Evolutionary conservation across 1,140 invertebrate genomes (phyloP), one percentile per base, ranked within the genome.

Genomic region (Melitaea cinxia): DNA sequence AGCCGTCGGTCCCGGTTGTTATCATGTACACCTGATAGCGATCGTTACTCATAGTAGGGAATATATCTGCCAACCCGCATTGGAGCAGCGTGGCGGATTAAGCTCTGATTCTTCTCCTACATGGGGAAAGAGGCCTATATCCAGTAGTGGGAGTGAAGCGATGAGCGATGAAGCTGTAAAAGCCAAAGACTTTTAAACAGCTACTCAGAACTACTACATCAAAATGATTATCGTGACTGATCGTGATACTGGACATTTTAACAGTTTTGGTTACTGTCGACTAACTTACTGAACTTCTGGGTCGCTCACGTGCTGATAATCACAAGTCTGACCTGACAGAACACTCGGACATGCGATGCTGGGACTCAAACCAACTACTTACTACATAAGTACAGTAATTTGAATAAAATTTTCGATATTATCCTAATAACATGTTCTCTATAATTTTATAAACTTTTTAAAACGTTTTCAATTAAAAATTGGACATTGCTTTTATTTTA

Each of bases 281-380:
- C 14, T 28, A 55, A 55, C 21, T 28, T 58, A 26, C 24, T 49
- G 56, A 21, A 4, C 56, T 14, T 49, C 45, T 23, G 26, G 23
- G 42, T 58, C 28, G 56, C 33, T 58, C 42, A 42, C 56, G 56
- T 58, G 56, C 39, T 2, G 24, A 14, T 58, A 58, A 58, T 58
- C 56, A 58, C 56, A 58, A 58, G 45, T 26, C 39, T 17, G 42
- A 19, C 23, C 26, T 57, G 55, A 45, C 42, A 57, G 55, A 58
- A 42, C 14, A 33, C 26, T 39, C 15, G 9, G 42, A 49, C 56
- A 58, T 58, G 56, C 56, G 28, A 58, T 42, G 56, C 39, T 42
- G 42, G 24, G 56, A 39, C 37, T 39, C 37, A 14, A 39, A 39
- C 37, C 14, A 15, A 39, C 37, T 39, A 39, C 37, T 39, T 39